phyloP scores from a whole-genome alignment of 2,888 invertebrate species.

The Sesia bembeciformis region DNA sequence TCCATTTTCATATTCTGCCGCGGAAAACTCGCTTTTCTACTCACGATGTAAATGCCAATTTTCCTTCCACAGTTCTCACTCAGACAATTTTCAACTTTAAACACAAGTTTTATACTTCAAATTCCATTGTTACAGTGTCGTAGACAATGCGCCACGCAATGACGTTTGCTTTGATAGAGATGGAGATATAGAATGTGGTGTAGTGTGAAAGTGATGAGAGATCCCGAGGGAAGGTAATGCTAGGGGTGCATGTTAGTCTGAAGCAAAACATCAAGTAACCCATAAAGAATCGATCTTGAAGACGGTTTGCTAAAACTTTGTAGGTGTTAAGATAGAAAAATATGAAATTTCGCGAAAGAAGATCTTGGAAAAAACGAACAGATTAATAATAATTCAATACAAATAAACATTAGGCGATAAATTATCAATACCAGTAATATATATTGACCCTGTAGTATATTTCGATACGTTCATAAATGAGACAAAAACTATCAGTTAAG shows the following conservation, averaged over 20 bases:
- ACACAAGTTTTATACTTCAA: conserved; percentile 17
- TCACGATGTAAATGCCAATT: conserved; percentile 69
- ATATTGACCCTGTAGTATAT: too few species aligned
- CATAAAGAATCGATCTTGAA: conserved; percentile 65
- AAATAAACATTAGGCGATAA: too few species aligned
- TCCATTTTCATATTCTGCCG: conserved; percentile 63
- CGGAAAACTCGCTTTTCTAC: conserved; percentile 69
- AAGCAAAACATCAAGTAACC: conserved; percentile 43
- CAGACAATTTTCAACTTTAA: conserved; percentile 28
- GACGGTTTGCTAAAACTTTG: conserved; percentile 20
- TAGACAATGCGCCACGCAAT: conserved; percentile 71
- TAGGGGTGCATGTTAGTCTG: conserved; percentile 55
- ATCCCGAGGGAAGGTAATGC: conserved; percentile 39
- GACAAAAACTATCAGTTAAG: too few species aligned
- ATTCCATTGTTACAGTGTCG: conserved; percentile 18
- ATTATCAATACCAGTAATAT: too few species aligned
- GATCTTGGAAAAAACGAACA: neutral
- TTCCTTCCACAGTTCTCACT: conserved; percentile 38
- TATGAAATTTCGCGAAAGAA: neutral
- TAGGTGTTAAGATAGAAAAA: neutral
- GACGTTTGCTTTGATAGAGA: conserved; percentile 60
- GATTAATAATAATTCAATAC: neutral
- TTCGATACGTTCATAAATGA: too few species aligned
- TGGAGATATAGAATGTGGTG: conserved; percentile 15
- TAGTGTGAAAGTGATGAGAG: conserved; percentile 32